These are phyloP conservation scores for Caranx ignobilis DNA, from an alignment of 2,113 vertebrate genomes.

Conservation along the genomic window DNA sequence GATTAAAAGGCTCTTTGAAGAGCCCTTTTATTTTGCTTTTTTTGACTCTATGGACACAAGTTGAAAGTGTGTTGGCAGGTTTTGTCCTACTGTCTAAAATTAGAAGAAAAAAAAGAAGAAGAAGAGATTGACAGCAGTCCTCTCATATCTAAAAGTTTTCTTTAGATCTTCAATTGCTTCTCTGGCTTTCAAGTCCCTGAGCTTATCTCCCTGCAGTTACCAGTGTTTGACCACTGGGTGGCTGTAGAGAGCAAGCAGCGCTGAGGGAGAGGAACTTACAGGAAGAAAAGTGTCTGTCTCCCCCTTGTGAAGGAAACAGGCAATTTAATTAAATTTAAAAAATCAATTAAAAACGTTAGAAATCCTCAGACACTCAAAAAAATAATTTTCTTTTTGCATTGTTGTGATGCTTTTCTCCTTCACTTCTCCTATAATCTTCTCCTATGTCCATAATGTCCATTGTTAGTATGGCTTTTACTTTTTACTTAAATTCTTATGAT, in stretches of 20 bases:
- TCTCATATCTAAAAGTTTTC: background rate
- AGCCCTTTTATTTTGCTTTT: slow-evolving; percentile 1
- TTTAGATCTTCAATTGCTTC: background rate
- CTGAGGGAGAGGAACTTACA: background rate
- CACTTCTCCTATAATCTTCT: background rate
- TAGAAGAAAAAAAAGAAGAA: too few species aligned
- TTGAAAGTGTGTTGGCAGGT: background rate
- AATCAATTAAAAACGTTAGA: background rate
- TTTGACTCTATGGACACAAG: too few species aligned
- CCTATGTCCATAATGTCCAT: background rate
- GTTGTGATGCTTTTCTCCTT: slow-evolving; percentile 44
- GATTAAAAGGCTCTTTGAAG: background rate
- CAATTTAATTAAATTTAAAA: background rate
- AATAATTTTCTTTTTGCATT: slow-evolving; percentile 12
- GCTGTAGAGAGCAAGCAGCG: slow-evolving; percentile 9
- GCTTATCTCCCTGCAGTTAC: background rate
- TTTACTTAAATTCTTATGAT: background rate
- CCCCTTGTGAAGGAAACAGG: slow-evolving; percentile 42
- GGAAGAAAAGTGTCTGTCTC: slow-evolving; percentile 39
- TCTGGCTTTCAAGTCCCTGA: background rate
- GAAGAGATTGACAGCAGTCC: background rate
- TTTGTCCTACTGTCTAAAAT: background rate
- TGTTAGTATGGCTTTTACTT: background rate
- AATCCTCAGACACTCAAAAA: background rate
- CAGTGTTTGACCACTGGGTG: slow-evolving; percentile 58